Percentiles rank a stretch among this genome's conserved stretches.
These are phyloP conservation scores for Spodoptera frugiperda DNA, from an alignment of 1,140 invertebrate species.

Conservation along the genomic window DNA sequence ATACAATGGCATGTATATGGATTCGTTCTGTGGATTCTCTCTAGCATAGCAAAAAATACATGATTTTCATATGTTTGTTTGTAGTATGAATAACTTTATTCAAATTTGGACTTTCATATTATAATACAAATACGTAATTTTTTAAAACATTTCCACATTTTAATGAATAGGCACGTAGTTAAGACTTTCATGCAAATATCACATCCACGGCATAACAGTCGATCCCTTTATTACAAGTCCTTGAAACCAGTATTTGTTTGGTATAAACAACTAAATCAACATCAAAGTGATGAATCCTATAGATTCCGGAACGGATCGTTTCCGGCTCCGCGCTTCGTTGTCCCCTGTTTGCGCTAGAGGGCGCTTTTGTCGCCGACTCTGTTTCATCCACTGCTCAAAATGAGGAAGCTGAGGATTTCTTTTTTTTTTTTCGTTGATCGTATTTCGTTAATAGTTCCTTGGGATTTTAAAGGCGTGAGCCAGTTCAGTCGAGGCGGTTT, in stretches of 20 bases:
- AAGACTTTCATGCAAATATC: neutral
- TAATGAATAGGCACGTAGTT: no score
- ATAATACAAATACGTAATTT: no score
- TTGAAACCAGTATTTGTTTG: neutral
- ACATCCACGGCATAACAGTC: no score
- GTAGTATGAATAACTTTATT: no score
- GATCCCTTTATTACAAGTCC: no score
- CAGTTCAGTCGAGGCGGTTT: neutral
- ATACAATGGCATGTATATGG: no score
- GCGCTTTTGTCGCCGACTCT: neutral
- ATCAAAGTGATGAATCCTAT: slow-evolving; percentile 17
- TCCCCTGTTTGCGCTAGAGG: slow-evolving; percentile 10
- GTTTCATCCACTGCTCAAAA: slow-evolving; percentile 1
- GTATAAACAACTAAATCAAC: slow-evolving; percentile 10
- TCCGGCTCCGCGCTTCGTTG: neutral
- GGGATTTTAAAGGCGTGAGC: neutral
- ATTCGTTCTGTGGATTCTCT: no score
- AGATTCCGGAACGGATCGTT: slow-evolving; percentile 15
- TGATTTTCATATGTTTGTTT: no score
- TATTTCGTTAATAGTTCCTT: slow-evolving; percentile 16
- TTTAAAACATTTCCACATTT: no score
- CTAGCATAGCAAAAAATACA: no score
- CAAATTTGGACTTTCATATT: no score
- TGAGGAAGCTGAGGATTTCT: neutral
- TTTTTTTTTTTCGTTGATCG: slow-evolving; percentile 15